Conservation (phyloP, 2,888 invertebrate genomes). For the Nomada goodeniana region DNA sequence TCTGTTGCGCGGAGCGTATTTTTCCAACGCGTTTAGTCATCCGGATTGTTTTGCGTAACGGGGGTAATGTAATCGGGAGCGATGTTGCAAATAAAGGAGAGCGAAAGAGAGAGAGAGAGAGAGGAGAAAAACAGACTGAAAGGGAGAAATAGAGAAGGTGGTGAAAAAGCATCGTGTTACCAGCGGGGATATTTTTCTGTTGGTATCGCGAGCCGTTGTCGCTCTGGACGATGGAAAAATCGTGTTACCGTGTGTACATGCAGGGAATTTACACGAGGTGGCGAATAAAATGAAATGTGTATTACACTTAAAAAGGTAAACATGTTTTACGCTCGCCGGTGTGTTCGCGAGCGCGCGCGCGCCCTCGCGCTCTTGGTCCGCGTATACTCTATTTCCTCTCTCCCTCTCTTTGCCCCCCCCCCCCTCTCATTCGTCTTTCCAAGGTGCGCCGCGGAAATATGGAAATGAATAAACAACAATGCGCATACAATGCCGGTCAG, state of each 20-base stretch:
- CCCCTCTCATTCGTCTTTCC: conserved; percentile 9
- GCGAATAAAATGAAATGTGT: conserved; percentile 60
- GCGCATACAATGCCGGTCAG: conserved; percentile 39
- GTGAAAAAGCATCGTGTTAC: conserved; percentile 28
- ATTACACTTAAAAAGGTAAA: conserved; percentile 50
- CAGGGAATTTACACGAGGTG: conserved; percentile 55
- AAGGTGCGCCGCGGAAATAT: conserved; percentile 37
- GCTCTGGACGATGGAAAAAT: conserved; percentile 56
- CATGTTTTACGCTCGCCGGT: conserved; percentile 39
- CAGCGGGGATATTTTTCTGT: conserved; percentile 31
- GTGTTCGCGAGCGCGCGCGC: neutral
- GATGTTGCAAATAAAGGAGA: conserved; percentile 29
- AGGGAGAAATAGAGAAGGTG: neutral
- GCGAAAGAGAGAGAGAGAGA: neutral
- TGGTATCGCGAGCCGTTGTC: conserved; percentile 38
- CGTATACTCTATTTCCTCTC: neutral
- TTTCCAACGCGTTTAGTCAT: conserved; percentile 1
- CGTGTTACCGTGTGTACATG: conserved; percentile 51
- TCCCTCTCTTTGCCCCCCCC: no score
- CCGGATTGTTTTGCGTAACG: conserved; percentile 16
- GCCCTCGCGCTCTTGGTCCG: no score
- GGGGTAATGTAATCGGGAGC: conserved; percentile 31
- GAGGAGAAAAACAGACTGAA: no score
- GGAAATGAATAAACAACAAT: conserved; percentile 61
- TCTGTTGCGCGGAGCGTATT: no score